Evolutionary conservation across 2,797 vertebrate species (phyloP).

Genomic region (Threskiornis aethiopicus): DNA sequence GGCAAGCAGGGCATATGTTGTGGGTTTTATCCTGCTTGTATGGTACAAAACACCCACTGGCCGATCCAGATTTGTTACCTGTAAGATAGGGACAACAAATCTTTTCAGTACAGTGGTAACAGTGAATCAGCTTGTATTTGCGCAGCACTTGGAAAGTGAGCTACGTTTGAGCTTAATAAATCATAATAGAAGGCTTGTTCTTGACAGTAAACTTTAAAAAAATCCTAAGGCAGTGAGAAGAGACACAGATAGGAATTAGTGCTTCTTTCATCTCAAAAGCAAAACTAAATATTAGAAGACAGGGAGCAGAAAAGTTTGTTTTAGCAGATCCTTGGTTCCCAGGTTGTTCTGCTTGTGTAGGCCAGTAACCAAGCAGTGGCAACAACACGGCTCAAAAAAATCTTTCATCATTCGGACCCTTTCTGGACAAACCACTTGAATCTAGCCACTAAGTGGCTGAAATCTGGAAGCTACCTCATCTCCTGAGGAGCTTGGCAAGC

Average conservation of each 20-base stretch:
- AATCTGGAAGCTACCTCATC: not conserved
- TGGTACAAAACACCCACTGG: not conserved
- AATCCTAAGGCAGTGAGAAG: not conserved
- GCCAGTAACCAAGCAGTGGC: slow-evolving; percentile 15
- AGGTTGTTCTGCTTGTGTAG: not conserved
- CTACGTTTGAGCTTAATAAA: not conserved
- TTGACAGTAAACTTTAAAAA: not conserved
- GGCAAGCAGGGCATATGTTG: not conserved
- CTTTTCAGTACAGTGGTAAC: not conserved
- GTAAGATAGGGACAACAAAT: not conserved
- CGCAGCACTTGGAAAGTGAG: not conserved
- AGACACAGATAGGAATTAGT: not conserved
- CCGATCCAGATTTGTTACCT: not conserved
- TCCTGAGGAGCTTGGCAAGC: not conserved
- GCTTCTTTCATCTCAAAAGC: not conserved
- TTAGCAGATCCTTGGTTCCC: not conserved
- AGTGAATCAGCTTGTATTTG: not conserved
- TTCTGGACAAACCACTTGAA: not conserved
- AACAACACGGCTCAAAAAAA: not conserved
- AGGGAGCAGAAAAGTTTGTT: not conserved
- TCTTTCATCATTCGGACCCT: not conserved
- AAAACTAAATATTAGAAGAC: not conserved
- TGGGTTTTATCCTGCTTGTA: not conserved
- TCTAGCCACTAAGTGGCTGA: not conserved
- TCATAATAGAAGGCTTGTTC: not conserved